These are phyloP conservation scores for Arnoldichthys spilopterus DNA, from an alignment of 2,797 vertebrate species.

Conservation along the genomic window DNA sequence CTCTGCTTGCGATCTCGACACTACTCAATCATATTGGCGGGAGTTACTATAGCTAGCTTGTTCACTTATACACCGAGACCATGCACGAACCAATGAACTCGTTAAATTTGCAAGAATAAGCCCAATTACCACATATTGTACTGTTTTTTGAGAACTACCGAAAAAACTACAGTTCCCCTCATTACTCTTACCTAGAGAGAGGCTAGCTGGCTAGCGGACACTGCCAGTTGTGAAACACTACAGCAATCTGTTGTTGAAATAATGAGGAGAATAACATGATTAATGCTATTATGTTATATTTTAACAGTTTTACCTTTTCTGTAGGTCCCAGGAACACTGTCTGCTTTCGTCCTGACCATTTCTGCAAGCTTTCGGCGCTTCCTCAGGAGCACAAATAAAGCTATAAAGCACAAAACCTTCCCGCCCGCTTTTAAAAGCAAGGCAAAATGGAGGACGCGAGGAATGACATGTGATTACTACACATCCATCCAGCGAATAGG, in stretches of 20 bases:
- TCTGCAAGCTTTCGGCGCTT: neutral
- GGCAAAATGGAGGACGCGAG: neutral
- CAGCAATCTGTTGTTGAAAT: too few relatives aligned
- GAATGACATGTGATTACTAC: neutral
- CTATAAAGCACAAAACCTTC: neutral
- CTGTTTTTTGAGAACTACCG: too few relatives aligned
- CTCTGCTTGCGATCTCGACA: too few relatives aligned
- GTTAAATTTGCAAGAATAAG: neutral
- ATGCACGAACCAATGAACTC: neutral
- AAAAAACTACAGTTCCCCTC: neutral
- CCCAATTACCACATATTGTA: neutral
- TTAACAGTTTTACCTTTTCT: constrained; percentile 72
- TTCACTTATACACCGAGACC: neutral
- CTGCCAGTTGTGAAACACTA: too few relatives aligned
- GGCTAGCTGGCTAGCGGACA: too few relatives aligned
- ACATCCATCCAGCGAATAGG: neutral
- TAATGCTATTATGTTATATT: too few relatives aligned
- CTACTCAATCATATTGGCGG: constrained; percentile 8
- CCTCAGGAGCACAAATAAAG: rapidly evolving
- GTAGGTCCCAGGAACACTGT: constrained; percentile 76
- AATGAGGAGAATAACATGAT: too few relatives aligned
- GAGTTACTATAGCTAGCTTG: neutral
- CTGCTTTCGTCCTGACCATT: constrained; percentile 84
- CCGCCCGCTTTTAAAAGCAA: constrained; percentile 53
- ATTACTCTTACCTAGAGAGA: neutral